Evolutionary conservation across 2,113 vertebrate species (phyloP).

Genomic region (Grantiella picta): DNA sequence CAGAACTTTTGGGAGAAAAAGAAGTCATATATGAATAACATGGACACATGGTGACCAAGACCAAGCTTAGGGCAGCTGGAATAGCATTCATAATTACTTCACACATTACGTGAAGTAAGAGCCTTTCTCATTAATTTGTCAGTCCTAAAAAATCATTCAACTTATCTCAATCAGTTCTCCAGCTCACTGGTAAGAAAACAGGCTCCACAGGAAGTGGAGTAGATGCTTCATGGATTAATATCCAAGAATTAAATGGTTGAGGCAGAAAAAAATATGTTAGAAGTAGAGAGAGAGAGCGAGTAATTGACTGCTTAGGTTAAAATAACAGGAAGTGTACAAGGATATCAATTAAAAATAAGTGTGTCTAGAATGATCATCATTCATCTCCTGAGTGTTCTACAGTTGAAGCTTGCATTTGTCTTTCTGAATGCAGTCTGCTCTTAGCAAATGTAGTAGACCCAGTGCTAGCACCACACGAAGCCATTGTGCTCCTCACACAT

Average conservation of each 20-base stretch:
- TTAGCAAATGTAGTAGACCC: not conserved
- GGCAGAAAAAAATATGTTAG: not conserved
- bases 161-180: not conserved
- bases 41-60: not conserved
- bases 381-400: not conserved
- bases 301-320: not conserved
- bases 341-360: not conserved
- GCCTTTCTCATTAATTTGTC: not conserved
- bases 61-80: not conserved
- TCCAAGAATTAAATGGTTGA: not conserved
- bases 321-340: not conserved
- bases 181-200: not conserved
- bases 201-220: not conserved
- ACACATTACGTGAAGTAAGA: too few relatives aligned
- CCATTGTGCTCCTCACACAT: fast-evolving
- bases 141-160: not conserved
- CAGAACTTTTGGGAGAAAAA: not conserved
- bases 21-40: not conserved
- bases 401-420: not conserved
- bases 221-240: not conserved
- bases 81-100: not conserved
- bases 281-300: not conserved
- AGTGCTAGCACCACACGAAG: not conserved
- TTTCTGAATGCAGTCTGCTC: not conserved
- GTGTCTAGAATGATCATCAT: not conserved